Conservation (phyloP, 2,113 vertebrate genomes). For the Archilochus colubris region DNA sequence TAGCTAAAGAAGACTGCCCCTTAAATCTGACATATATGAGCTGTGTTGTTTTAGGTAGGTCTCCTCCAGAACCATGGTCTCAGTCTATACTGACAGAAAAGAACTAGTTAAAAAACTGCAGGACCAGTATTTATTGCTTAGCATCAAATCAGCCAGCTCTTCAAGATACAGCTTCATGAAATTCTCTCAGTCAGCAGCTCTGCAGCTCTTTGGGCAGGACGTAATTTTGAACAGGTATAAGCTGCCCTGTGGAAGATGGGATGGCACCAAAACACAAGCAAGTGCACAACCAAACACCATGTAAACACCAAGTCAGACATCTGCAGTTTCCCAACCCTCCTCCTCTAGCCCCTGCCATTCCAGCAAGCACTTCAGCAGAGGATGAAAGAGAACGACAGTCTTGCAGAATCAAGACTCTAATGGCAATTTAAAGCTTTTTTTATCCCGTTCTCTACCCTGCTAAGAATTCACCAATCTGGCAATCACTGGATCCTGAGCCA, state of each 20-base stretch:
- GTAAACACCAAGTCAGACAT: neutral
- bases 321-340: neutral
- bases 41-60: neutral
- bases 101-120: neutral
- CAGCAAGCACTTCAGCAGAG: neutral
- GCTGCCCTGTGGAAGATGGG: neutral
- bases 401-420: neutral
- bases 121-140: neutral
- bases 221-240: neutral
- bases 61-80: neutral
- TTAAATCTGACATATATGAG: neutral
- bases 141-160: neutral
- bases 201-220: neutral
- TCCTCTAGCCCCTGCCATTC: neutral
- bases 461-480: neutral
- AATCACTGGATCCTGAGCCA: neutral
- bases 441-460: neutral
- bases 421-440: neutral
- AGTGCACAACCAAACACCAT: neutral
- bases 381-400: neutral
- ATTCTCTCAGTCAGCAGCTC: neutral
- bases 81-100: neutral
- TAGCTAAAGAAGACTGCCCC: neutral
- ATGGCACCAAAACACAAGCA: neutral
- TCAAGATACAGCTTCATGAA: neutral